Base-by-base conservation (phyloP, 2,113 vertebrate species). In the Campylomormyrus tamandua region DNA sequence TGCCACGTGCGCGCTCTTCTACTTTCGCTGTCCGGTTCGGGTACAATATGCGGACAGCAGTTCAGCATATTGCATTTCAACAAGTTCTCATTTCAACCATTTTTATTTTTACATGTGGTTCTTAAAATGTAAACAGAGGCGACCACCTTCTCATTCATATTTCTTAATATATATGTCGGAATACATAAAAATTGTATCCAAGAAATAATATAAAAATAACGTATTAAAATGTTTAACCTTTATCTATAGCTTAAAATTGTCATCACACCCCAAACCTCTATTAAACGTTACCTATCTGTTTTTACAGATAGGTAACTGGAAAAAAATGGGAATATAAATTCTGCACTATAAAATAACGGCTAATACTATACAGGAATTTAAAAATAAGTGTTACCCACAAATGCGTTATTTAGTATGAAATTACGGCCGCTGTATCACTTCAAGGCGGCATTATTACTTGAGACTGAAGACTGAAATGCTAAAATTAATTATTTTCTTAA, bases 41-140 rank as follows among this genome's bases (percentile, higher is more conserved):
- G 31, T 77, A 42, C 35, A 42, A 80, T 35, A 80, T 19, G 35
- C 6, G 5, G 31, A 80, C 74, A 80, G 74, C 74, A 17, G 74
- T 19, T 42, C 74, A 42, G 5, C 35, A 80, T 80, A 80, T 42
- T 42, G 74, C 74, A 80, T 42, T 80, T 80, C 74, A 80, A 80
- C 74, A 80, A 80, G 35, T 80, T 42, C 74, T 80, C 74, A 80
- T 80, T 80, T 80, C 3, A 42, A 80, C 74, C 74, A 42, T 35
- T 80, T 80, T 80, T 80, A 80, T 80, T 42, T 80, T 80, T 80
- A 80, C 74, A 35, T 80, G 74, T 80, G 74, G 74, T 80, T 80
- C 19, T 42, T 80, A 42, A 42, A 42, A 80, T 42, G 35, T 80
- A 80, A 80, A 80, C 74, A 80, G 0, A 19, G 15, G 74, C 35